A percentile compares a stretch with the other conserved stretches of the same genome.
These are phyloP conservation scores for Sinotaia quadrata DNA, from an alignment of 2,888 invertebrate species.

Conservation along the genomic window DNA sequence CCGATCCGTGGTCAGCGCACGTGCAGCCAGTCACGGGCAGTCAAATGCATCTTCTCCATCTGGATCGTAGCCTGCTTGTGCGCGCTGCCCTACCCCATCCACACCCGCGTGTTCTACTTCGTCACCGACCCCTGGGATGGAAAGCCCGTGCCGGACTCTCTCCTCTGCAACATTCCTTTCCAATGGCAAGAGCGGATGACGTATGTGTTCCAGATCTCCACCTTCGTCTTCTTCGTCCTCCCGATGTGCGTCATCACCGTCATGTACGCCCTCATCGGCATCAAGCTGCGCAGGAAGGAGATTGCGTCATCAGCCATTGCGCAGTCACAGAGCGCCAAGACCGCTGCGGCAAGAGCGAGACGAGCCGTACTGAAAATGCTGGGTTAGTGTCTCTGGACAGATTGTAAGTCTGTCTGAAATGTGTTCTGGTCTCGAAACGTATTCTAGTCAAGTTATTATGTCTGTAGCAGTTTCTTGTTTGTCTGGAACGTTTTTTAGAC, in stretches of 20 bases:
- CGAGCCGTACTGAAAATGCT: slow-evolving; percentile 66
- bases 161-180: slow-evolving; percentile 63
- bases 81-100: slow-evolving; percentile 75
- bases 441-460: background rate
- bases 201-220: slow-evolving; percentile 83
- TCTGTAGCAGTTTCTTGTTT: background rate
- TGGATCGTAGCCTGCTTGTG: slow-evolving; percentile 85
- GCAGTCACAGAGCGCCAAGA: slow-evolving; percentile 31
- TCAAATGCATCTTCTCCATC: slow-evolving; percentile 82
- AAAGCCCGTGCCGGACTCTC: slow-evolving; percentile 52
- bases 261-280: slow-evolving; percentile 77
- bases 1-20: slow-evolving; percentile 87
- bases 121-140: slow-evolving; percentile 45
- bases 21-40: slow-evolving; percentile 86
- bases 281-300: slow-evolving; percentile 49
- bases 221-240: slow-evolving; percentile 85
- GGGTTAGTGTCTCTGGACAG: slow-evolving; percentile 47
- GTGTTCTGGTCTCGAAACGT: background rate
- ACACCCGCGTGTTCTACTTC: slow-evolving; percentile 60
- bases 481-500: background rate
- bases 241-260: slow-evolving; percentile 83
- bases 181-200: slow-evolving; percentile 54
- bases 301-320: slow-evolving; percentile 23
- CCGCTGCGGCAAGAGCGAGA: slow-evolving; percentile 42
- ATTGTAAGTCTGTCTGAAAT: background rate